Evolutionary conservation across 2,113 vertebrate genomes (phyloP), one percentile per base, ranked within the genome.

Genomic region (Odocoileus hemionus): DNA sequence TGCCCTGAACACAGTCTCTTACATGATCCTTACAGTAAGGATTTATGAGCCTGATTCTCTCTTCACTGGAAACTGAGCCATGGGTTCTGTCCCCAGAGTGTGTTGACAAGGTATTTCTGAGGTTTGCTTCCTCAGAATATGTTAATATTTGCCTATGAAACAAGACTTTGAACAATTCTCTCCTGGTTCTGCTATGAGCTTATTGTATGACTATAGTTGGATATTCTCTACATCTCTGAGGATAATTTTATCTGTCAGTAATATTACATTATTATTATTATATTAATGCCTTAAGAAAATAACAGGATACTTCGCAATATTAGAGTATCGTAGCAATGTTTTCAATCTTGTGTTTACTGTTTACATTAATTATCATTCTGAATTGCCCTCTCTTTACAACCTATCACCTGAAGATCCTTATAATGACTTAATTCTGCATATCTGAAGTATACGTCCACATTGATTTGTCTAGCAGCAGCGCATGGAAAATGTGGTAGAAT

Each of bases 401-500:
- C 39, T 86, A 28, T 96, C 43, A 47, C 52, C n/a, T 57, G 52
- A 96, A 94, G 84, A 45, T 82, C 78, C 93, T 86, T 43, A 89
- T 67, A 70, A 54, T 84, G 47, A 94, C 95, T 91, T 94, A 89
- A 67, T 92, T 93, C 55, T 86, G n/a, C 47, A 70, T 86, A 80
- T 94, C 47, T 90, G 52, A 93, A 70, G 28, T 93, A 25, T 89
- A 78, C 70, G 30, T 90, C 47, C 43, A 25, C 60, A 84, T 96
- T 95, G 45, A 52, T 88, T 92, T 92, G 55, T 85, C 52, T 86
- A 94, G 84, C 3, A 33, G 76, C 64, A 86, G 87, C 1, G 5
- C 23, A 39, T 94, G 74, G 54, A 95, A 97, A 97, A 30, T 39
- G 21, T 93, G 92, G 55, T 74, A 91, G 64, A 95, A 96, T 97